Conservation (phyloP, 2,113 vertebrate species). For the Tiliqua scincoides region DNA sequence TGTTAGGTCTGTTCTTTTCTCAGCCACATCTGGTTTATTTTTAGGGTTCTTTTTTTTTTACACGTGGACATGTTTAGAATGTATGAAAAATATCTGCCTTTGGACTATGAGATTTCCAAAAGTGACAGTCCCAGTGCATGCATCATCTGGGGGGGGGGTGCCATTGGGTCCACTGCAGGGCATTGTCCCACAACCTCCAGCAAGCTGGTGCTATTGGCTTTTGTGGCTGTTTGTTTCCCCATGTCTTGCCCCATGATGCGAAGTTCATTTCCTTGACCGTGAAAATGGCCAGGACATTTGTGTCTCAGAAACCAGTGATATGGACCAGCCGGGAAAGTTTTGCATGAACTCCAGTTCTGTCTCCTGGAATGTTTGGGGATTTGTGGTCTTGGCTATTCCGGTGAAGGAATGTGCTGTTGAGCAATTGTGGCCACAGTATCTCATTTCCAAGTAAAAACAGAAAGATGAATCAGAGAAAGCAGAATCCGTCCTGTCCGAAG, state of each 20-base stretch:
- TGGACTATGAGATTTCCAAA: no score
- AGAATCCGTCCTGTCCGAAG: background rate
- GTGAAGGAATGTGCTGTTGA: background rate
- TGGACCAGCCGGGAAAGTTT: background rate
- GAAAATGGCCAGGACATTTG: background rate
- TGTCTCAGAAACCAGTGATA: background rate
- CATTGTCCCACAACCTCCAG: no score
- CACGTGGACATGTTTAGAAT: no score
- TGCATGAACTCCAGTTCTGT: background rate
- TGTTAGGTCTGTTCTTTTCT: no score
- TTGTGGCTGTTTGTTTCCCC: no score
- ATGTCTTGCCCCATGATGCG: background rate
- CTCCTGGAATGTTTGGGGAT: conserved; percentile 3
- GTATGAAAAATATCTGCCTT: no score
- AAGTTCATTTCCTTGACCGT: background rate
- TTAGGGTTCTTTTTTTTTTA: no score
- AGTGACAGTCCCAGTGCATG: no score
- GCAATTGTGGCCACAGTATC: conserved; percentile 6
- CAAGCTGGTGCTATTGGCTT: no score
- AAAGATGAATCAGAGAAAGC: background rate
- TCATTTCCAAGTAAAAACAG: conserved; percentile 4
- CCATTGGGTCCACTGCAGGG: no score
- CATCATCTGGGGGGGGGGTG: no score
- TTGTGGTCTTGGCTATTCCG: background rate
- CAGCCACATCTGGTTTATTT: no score